Evolutionary conservation across 2,888 invertebrate species (phyloP).

Genomic region (Parelbella ahira): DNA sequence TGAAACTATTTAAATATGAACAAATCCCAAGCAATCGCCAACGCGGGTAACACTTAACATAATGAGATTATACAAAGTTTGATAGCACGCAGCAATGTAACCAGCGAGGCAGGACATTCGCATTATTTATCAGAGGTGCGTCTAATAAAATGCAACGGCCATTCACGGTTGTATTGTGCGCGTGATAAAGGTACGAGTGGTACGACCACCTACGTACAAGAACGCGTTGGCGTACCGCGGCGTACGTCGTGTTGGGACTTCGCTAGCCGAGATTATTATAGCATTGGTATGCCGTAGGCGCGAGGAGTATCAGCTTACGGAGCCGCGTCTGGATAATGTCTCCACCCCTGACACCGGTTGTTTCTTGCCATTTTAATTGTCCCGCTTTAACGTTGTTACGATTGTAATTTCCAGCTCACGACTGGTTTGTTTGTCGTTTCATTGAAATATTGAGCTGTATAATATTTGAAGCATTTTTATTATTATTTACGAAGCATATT

Average conservation of each 20-base stretch:
- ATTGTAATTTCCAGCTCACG: constrained; percentile 21
- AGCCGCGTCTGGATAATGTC: constrained; percentile 29
- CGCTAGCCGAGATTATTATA: constrained; percentile 51
- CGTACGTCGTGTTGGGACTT: constrained; percentile 43
- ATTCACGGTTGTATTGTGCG: constrained; percentile 49
- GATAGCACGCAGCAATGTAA: constrained; percentile 22
- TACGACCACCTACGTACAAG: constrained; percentile 67
- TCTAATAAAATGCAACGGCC: constrained; percentile 58
- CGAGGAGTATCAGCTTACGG: constrained; percentile 26
- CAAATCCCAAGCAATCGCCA: too few species aligned
- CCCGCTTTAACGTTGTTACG: constrained; percentile 11
- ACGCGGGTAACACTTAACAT: constrained; percentile 12
- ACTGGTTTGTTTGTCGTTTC: not conserved
- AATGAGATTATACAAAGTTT: constrained; percentile 22
- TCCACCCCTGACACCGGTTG: constrained; percentile 24
- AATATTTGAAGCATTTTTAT: too few species aligned
- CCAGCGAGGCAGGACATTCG: constrained; percentile 34
- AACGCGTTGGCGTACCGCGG: constrained; percentile 55
- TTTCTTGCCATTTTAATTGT: constrained; percentile 26
- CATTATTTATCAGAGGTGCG: constrained; percentile 60
- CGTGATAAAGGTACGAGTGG: constrained; percentile 65
- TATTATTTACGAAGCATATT: too few species aligned
- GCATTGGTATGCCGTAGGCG: constrained; percentile 40
- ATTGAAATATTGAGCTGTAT: too few species aligned
- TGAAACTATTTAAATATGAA: too few species aligned